A percentile compares a stretch with the other conserved stretches of the same genome.
Conservation (phyloP, 1,140 invertebrate species). For the Tetragonula clypearis region DNA sequence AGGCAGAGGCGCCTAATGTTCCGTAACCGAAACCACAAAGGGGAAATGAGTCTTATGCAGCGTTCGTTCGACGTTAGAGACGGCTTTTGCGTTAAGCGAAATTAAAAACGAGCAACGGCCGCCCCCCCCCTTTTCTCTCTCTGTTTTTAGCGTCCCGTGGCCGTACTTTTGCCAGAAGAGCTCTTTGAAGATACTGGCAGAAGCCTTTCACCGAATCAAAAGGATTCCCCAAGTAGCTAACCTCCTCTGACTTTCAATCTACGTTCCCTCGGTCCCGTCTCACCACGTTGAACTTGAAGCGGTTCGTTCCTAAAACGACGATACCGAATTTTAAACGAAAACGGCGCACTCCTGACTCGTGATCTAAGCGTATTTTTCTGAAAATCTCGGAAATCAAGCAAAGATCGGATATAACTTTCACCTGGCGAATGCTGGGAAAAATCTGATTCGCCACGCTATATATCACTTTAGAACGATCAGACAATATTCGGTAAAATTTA, state of each 20-base stretch:
- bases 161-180: neutral
- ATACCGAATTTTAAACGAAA: neutral
- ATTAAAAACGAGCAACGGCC: constrained; percentile 42
- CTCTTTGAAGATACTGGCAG: constrained; percentile 39
- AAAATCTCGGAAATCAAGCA: neutral
- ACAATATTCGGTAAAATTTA: too few species aligned
- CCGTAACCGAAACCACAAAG: neutral
- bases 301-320: constrained; percentile 12
- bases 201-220: constrained; percentile 48
- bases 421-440: too few species aligned
- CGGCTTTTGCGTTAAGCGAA: constrained; percentile 16
- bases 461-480: too few species aligned
- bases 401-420: too few species aligned
- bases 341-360: neutral
- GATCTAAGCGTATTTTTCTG: neutral
- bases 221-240: constrained; percentile 45
- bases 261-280: constrained; percentile 27
- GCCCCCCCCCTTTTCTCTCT: neutral
- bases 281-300: constrained; percentile 12
- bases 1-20: neutral
- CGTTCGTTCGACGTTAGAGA: constrained; percentile 11
- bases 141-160: constrained; percentile 43
- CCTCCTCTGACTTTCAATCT: constrained; percentile 38
- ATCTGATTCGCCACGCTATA: too few species aligned
- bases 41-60: neutral